phyloP scores from a whole-genome alignment of 2,888 invertebrate genomes.

The Temnothorax ravouxi region DNA sequence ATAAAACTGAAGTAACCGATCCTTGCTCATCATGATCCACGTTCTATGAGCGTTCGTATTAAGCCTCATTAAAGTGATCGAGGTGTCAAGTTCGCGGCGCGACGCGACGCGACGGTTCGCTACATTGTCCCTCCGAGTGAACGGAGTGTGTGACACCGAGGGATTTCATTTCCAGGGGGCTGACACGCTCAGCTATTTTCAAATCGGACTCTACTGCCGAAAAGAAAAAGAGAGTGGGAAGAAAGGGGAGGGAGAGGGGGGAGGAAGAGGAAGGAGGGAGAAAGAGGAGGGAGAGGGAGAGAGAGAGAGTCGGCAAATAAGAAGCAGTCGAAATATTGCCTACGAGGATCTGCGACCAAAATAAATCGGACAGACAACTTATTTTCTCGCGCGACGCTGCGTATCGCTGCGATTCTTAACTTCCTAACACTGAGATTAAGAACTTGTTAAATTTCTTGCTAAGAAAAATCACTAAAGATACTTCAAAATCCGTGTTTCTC shows the following conservation, averaged over 20 bases:
- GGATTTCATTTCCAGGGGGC: slow-evolving; percentile 39
- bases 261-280: neutral
- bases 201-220: slow-evolving; percentile 27
- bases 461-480: neutral
- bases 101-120: neutral
- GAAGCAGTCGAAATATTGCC: slow-evolving; percentile 45
- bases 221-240: neutral
- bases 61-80: slow-evolving; percentile 26
- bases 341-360: slow-evolving; percentile 33
- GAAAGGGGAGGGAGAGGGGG: neutral
- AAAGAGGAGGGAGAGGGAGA: neutral
- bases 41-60: neutral
- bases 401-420: neutral
- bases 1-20: neutral
- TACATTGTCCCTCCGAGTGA: slow-evolving; percentile 5
- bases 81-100: slow-evolving; percentile 36
- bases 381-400: slow-evolving; percentile 31
- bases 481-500: neutral
- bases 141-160: slow-evolving; percentile 14
- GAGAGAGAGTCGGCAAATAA: slow-evolving; percentile 5
- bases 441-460: neutral
- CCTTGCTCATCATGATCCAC: neutral
- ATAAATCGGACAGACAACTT: slow-evolving; percentile 38
- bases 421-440: neutral
- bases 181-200: slow-evolving; percentile 40